phyloP scores from a whole-genome alignment of 1,140 invertebrate species.

The Platorchestia sp. region DNA sequence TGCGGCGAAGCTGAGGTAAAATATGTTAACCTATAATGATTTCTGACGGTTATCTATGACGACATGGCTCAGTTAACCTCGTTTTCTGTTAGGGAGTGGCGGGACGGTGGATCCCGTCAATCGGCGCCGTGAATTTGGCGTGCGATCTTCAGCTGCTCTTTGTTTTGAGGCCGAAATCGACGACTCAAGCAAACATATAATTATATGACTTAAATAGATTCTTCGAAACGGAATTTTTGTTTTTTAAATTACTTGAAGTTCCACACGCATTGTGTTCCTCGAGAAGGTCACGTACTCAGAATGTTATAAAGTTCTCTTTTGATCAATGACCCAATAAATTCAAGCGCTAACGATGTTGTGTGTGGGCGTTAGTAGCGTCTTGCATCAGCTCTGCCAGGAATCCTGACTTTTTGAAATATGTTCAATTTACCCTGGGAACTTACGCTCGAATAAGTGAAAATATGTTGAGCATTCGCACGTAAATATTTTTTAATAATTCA shows the following conservation, averaged over 20 bases:
- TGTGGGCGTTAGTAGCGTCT: background rate
- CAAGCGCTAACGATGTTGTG: background rate
- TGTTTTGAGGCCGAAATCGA: too few relatives aligned
- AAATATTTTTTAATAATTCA: background rate
- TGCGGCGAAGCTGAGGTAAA: background rate
- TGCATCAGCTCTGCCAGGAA: background rate
- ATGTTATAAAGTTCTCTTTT: background rate
- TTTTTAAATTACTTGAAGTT: background rate
- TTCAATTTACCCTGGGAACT: background rate
- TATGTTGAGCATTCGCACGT: too few relatives aligned
- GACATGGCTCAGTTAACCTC: too few relatives aligned
- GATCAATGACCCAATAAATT: background rate
- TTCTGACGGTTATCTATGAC: background rate
- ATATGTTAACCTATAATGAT: background rate
- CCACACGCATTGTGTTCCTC: background rate
- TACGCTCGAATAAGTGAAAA: background rate
- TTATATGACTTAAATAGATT: too few relatives aligned
- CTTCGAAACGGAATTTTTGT: background rate
- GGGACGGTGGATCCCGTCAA: too few relatives aligned
- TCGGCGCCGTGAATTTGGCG: background rate
- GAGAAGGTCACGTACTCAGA: background rate
- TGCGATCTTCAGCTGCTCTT: background rate
- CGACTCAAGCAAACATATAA: too few relatives aligned
- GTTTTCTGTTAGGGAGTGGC: background rate
- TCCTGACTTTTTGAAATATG: background rate